Evolutionary conservation across 1,140 invertebrate genomes (phyloP), one percentile per base, ranked within the genome.

Genomic region (Magallana ariakensis): DNA sequence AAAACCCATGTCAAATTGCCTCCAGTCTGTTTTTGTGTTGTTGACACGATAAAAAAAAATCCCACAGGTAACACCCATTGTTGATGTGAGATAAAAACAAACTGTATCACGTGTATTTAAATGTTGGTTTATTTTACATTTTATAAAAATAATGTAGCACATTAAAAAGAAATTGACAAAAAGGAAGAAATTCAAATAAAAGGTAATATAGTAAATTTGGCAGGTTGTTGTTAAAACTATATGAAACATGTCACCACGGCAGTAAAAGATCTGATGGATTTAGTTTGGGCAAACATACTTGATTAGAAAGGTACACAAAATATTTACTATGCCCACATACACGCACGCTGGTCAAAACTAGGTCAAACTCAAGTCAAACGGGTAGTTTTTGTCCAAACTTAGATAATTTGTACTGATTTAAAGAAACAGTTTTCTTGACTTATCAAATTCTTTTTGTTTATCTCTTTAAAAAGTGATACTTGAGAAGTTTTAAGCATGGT

Each of bases 1-100:
- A 62, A 62, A 54, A 82, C 80, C 33, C 80, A 82, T 54, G 80
- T 82, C 80, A 55, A 54, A 80, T 26, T 81, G 66, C 66, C 66
- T 26, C 33, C 22, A 75, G 66, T 75, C 66, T 75, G 66, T 75
- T 75, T 75, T 75, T 75, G 66, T 75, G 66, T 75, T 26, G 66
- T 75, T 60, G 66, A 75, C 66, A 75, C 22, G 33, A 66, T 19
- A 75, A 22, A 75, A 26, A 8, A 75, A 13, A 26, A 5, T 33
- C 66, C 66, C 66, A 26, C 66, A 75, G 66, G 66, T 75, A 26
- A 75, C 66, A 10, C 62, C 62, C n/a, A 19, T 26, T 22, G 16
- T 66, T 0, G 11, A 22, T 5, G 2, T 7, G 66, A 26, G 19
- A 33, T 13, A 75, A n/a, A 60, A 62, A 62, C 58, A 62, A 46